phyloP scores from a whole-genome alignment of 2,113 vertebrate genomes.

The Odocoileus hemionus region DNA sequence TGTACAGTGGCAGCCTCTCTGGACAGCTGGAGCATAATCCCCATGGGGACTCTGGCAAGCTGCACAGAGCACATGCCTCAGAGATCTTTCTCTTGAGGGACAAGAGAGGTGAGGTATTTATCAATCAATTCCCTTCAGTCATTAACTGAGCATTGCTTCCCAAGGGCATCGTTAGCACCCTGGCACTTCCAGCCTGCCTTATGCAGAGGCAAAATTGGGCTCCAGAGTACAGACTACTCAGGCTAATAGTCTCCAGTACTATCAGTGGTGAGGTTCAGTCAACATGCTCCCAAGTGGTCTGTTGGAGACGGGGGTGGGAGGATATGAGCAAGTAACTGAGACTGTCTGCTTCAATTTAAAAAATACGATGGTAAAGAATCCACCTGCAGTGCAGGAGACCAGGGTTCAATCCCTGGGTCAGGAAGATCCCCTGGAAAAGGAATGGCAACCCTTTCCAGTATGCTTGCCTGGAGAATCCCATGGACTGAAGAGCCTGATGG shows the following conservation, averaged over 20 bases:
- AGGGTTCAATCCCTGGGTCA: neutral
- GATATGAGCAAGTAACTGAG: neutral
- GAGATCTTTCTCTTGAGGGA: neutral
- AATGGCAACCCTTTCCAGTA: neutral
- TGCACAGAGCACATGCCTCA: neutral
- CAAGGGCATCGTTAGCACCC: neutral
- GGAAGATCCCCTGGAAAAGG: neutral
- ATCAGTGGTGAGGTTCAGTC: neutral
- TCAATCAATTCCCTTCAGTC: neutral
- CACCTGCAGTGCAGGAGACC: neutral
- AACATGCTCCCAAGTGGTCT: neutral
- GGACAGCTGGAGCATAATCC: neutral
- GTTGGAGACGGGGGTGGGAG: accelerated
- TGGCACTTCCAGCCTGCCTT: neutral
- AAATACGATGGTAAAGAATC: neutral
- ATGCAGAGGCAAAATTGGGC: accelerated
- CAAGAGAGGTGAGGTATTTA: neutral
- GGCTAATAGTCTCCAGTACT: neutral
- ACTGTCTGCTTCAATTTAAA: neutral
- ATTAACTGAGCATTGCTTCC: neutral
- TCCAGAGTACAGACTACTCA: neutral
- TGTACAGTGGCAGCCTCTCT: neutral
- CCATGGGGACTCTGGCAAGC: neutral
- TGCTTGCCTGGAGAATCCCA: neutral
- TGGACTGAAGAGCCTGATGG: neutral